Evolutionary conservation across 2,888 invertebrate species (phyloP).

Genomic region (Agrochola lychnidis): DNA sequence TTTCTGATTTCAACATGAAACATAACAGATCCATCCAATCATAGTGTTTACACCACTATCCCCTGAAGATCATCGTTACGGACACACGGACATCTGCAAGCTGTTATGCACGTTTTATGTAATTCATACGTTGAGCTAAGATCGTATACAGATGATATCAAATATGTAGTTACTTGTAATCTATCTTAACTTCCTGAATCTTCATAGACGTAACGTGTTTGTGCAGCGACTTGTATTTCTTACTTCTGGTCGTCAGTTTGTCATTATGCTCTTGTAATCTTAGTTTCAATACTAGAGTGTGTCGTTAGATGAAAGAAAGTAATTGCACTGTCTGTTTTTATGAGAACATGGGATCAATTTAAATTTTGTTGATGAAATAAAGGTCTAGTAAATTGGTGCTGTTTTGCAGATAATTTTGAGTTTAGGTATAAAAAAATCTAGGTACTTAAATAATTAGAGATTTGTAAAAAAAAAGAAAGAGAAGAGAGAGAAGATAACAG

Average conservation of each 20-base stretch:
- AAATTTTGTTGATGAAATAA: neutral
- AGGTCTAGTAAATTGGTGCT: neutral
- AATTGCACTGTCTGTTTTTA: conserved; percentile 3
- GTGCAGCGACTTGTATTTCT: conserved; percentile 28
- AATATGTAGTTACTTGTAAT: conserved; percentile 57
- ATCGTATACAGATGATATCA: conserved; percentile 53
- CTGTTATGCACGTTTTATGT: conserved; percentile 47
- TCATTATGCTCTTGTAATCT: conserved; percentile 51
- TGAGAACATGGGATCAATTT: neutral
- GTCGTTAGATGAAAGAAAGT: conserved; percentile 13
- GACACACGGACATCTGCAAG: conserved; percentile 6
- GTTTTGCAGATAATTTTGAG: neutral
- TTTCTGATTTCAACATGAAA: neutral
- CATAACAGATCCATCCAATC: conserved; percentile 22
- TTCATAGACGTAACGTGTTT: conserved; percentile 39
- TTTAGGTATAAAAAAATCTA: neutral
- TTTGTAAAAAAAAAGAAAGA: no score
- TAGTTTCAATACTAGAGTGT: conserved; percentile 13
- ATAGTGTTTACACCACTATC: conserved; percentile 35
- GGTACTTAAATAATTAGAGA: neutral
- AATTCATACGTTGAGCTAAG: conserved; percentile 36
- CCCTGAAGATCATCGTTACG: conserved; percentile 28
- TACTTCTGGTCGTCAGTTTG: conserved; percentile 41
- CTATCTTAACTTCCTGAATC: conserved; percentile 56
- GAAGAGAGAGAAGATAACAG: no score